Percentiles rank a stretch among this genome's conserved stretches.
Evolutionary conservation across 2,797 vertebrate genomes (phyloP).

Genomic region (Harpagifer antarcticus): DNA sequence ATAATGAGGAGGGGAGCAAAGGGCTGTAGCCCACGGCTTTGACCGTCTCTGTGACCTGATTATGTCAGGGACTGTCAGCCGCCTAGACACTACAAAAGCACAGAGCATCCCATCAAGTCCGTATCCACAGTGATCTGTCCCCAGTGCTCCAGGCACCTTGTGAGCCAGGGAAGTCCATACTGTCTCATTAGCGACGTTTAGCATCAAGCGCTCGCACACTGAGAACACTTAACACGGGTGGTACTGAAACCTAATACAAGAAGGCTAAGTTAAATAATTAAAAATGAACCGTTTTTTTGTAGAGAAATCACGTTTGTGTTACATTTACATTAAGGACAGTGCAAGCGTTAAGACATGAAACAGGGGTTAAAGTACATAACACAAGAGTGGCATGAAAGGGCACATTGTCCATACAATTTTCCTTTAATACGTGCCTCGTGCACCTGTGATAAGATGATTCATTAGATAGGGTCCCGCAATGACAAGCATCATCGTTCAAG

Average conservation of each 20-base stretch:
- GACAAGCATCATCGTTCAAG: conserved; percentile 99
- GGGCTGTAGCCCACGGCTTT: conserved; percentile 90
- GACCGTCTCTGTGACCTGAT: conserved; percentile 94
- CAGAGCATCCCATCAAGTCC: conserved; percentile 89
- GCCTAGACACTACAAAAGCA: conserved; percentile 91
- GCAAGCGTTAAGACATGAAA: conserved; percentile 81
- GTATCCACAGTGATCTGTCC: conserved; percentile 86
- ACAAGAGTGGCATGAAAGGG: conserved; percentile 91
- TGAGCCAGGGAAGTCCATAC: conserved; percentile 85
- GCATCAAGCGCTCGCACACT: conserved; percentile 78
- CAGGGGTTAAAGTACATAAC: conserved; percentile 93
- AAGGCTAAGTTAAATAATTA: conserved; percentile 3
- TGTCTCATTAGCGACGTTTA: conserved; percentile 90
- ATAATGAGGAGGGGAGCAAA: conserved; percentile 89
- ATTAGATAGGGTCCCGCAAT: conserved; percentile 95
- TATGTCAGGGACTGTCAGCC: conserved; percentile 91
- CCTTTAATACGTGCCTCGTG: conserved; percentile 97
- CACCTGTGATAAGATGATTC: conserved; percentile 99
- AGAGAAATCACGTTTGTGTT: conserved; percentile 14
- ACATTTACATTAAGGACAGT: conserved; percentile 13
- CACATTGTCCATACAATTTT: conserved; percentile 92
- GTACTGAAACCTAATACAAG: conserved; percentile 23
- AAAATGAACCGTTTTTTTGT: conserved; percentile 19
- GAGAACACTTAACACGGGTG: conserved; percentile 52
- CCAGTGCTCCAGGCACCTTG: conserved; percentile 86